Evolutionary conservation across 2,113 vertebrate genomes (phyloP), one percentile per base, ranked within the genome.

Genomic region (Scatophagus argus): DNA sequence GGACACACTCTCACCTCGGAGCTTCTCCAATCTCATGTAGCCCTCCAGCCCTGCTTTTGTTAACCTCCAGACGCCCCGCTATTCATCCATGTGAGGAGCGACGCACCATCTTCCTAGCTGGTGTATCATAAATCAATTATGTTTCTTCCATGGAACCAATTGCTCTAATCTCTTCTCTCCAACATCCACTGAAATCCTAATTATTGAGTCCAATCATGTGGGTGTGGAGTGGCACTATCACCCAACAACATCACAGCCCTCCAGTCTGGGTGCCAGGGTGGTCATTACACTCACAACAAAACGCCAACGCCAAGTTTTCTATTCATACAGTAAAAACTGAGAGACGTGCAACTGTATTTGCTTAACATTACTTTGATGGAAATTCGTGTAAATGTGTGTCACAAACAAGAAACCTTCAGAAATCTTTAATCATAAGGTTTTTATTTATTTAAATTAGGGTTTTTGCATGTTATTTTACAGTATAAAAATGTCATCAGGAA

Each of bases 51-150:
- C 19, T 12, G 27, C 78, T 21, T 56, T 23, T 23, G 66, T 47
- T 71, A 34, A 81, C 78, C 77, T 81, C 76, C 44, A 85, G 67
- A 74, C 27, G 55, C 66, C 82, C 52, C 9, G 13, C 23, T 59
- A 51, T 54, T 81, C 76, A 74, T 55, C 58, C 60, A 36, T 43
- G 81, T 64, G 80, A 61, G 56, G 54, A 70, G 38, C 49, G 43
- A 13, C 65, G 66, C 21, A 0, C 68, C 51, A 63, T 67, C 79
- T 80, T 71, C 77, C 58, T 39, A 13, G 87, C 69, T 78, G 87
- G 89, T 86, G 85, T 79, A 89, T 91, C 89, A 88, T 84, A 86
- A 91, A 93, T 91, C 88, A 92, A 88, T 92, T 88, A 90, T 82
- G 65, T 79, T n/a, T 84, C 74, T 85, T 81, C 85, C 67, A 80